Evolutionary conservation across 2,113 vertebrate species (phyloP).

Genomic region (Rhea pennata): DNA sequence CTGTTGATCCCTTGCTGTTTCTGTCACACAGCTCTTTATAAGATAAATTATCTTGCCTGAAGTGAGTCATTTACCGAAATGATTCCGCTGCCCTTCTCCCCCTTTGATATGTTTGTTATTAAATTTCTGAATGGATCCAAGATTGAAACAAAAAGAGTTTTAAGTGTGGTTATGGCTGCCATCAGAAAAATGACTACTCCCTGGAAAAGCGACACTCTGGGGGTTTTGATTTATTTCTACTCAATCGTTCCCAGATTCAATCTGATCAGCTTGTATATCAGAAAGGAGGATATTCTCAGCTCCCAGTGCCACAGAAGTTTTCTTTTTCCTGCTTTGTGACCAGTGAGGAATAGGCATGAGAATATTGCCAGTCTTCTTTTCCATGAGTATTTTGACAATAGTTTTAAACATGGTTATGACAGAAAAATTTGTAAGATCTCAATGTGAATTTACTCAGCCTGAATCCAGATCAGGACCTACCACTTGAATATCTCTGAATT

Average conservation of each 20-base stretch:
- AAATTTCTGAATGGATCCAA: slow-evolving; percentile 53
- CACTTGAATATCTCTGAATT: background rate
- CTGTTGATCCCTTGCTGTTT: slow-evolving; percentile 46
- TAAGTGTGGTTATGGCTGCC: slow-evolving; percentile 26
- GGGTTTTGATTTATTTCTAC: slow-evolving; percentile 60
- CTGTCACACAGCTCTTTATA: slow-evolving; percentile 56
- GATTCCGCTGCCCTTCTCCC: background rate
- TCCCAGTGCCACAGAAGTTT: slow-evolving; percentile 11
- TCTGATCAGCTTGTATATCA: background rate
- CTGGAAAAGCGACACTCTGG: slow-evolving; percentile 10
- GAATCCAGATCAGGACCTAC: background rate
- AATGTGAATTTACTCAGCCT: background rate
- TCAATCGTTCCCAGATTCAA: slow-evolving; percentile 38
- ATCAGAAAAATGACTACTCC: slow-evolving; percentile 27
- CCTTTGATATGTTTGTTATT: slow-evolving; percentile 33
- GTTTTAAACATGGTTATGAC: background rate
- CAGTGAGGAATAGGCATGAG: background rate
- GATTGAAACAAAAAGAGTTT: slow-evolving; percentile 50
- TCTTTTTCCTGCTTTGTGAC: background rate
- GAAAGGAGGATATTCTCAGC: slow-evolving; percentile 6
- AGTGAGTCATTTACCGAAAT: slow-evolving; percentile 60
- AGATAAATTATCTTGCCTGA: slow-evolving; percentile 56
- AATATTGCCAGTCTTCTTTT: background rate
- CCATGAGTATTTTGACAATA: background rate
- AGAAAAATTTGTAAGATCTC: background rate